phyloP scores from a whole-genome alignment of 2,113 vertebrate genomes.

The Formicarius rufipectus region DNA sequence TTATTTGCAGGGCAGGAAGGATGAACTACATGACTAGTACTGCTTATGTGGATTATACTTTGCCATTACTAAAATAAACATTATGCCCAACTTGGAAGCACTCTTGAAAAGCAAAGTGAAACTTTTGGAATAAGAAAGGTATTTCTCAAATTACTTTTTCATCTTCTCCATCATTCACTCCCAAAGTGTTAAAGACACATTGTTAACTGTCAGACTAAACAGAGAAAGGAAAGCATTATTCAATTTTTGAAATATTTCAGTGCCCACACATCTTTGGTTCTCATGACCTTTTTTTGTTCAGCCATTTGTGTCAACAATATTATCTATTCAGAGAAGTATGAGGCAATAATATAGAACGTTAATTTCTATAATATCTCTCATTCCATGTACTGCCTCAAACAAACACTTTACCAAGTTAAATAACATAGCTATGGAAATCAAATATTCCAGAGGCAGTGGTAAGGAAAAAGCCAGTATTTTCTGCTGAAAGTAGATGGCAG shows the following conservation, averaged over 20 bases:
- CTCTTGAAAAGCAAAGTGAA: constrained; percentile 1
- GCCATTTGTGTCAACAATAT: constrained; percentile 54
- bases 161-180: constrained; percentile 25
- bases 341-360: constrained; percentile 53
- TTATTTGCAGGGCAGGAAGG: not conserved
- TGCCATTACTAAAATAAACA: constrained; percentile 34
- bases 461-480: not conserved
- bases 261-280: constrained; percentile 68
- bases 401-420: constrained; percentile 15
- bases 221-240: constrained; percentile 55
- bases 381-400: not conserved
- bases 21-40: not conserved
- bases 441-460: not conserved
- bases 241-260: constrained; percentile 67
- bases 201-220: constrained; percentile 53
- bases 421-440: not conserved
- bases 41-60: not conserved
- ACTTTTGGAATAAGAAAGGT: constrained; percentile 6
- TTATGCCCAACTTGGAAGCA: not conserved
- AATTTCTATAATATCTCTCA: constrained; percentile 41
- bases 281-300: constrained; percentile 64
- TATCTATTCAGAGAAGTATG: constrained; percentile 63
- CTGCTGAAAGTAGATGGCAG: not conserved
- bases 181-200: constrained; percentile 22
- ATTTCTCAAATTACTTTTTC: constrained; percentile 50